These are phyloP conservation scores for Thymelicus acteon DNA, from an alignment of 2,888 invertebrate species.

Conservation along the genomic window DNA sequence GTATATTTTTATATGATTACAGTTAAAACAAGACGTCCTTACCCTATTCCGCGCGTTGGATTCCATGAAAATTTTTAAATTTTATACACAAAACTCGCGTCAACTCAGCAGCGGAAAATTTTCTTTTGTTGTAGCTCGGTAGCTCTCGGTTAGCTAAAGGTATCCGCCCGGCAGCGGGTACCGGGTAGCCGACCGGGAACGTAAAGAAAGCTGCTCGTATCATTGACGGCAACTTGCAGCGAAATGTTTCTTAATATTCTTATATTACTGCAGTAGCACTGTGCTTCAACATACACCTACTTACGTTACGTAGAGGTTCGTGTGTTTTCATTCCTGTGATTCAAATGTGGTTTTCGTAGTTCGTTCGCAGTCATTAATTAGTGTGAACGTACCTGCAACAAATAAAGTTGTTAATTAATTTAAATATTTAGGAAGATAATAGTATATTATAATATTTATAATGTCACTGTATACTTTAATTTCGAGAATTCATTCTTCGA, in stretches of 20 bases:
- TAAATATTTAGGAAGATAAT: no score
- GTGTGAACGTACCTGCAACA: neutral
- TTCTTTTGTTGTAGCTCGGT: neutral
- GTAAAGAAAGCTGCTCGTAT: slow-evolving; percentile 2
- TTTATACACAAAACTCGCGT: neutral
- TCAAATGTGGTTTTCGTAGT: no score
- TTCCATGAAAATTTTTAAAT: neutral
- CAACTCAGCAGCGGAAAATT: neutral
- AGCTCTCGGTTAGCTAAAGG: slow-evolving; percentile 8
- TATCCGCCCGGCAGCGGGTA: no score
- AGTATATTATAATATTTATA: no score
- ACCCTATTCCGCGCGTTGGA: neutral
- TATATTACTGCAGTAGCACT: neutral
- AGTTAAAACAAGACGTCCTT: no score
- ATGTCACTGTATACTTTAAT: no score
- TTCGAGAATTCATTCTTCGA: no score
- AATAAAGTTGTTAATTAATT: neutral
- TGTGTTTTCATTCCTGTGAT: neutral
- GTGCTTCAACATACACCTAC: neutral
- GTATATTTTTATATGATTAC: no score
- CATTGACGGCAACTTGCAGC: slow-evolving; percentile 6
- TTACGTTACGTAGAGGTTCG: no score
- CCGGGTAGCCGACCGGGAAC: no score
- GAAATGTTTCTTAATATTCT: slow-evolving; percentile 14
- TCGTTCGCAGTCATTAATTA: no score